Base-by-base conservation (phyloP, 2,797 vertebrate genomes). In the Eremophila alpestris region DNA sequence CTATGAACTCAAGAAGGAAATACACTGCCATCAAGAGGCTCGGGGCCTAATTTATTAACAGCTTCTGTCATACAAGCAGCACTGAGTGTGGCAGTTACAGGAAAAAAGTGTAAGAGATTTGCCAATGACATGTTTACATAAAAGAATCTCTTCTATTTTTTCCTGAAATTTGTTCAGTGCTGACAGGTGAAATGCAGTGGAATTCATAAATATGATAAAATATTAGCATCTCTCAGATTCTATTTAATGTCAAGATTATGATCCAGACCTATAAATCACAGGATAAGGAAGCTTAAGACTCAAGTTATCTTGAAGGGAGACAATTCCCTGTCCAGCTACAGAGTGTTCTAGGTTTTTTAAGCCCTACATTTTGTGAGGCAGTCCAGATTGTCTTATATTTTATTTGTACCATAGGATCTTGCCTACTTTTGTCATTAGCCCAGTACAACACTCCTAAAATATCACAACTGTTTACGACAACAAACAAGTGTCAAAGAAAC, bases 1-100 rank as follows among this genome's bases (percentile, higher is more conserved):
- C 98, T 97, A 58, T 97, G 97, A 98, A 97, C 97, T 98, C 96
- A 86, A 90, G 95, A 91, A 98, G 95, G 97, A 98, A 98, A 98
- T 92, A 93, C 97, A 97, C 95, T 94, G 95, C 97, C 97, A 97
- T 94, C 97, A 97, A 96, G 97, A 98, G 97, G 96, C 96, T 96
- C 75, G 23, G 75, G 82, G 95, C 75, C 96, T 96, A 96, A 97
- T 97, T 97, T 97, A 98, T 97, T 95, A 97, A 87, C 89, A 96
- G 92, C 83, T 87, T 84, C 51, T 95, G 95, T 79, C 49, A 83
- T 46, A 89, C 62, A 75, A 88, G 63, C 81, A 89, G 60, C 71
- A 64, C 24, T 18, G 26, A 46, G 77, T 71, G 45, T 4, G 16
- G 90, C 67, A 92, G 64, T 8, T 43, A 22, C 0, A 56, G 41